Evolutionary conservation across 2,113 vertebrate genomes (phyloP), one percentile per base, ranked within the genome.

Genomic region (Actinemys pallida): DNA sequence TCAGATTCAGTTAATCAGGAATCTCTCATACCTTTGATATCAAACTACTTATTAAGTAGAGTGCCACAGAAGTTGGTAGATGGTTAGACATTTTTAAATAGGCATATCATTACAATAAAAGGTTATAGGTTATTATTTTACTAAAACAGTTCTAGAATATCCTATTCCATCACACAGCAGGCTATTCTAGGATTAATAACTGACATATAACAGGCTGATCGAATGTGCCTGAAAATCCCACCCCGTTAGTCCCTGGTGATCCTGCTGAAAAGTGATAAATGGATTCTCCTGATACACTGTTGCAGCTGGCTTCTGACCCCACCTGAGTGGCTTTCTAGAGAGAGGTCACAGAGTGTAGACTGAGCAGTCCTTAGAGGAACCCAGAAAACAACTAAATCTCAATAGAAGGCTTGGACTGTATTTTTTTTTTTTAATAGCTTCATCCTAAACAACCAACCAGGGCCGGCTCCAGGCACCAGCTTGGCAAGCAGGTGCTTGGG

Each of bases 81-180:
- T 81, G 92, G 72, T 90, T 83, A 81, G 56, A 88, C 56, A 86
- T 83, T 91, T 91, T 90, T 45, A 76, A 88, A 86, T 1, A 88
- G 1, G 11, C 94, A 53, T 3, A 78, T 20, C 29, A 86, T 17
- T 35, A 83, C 13, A 0, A 92, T 54, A 86, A 96, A 69, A 95
- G 19, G 52, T 59, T 93, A 19, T 42, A 78, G 16, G 72, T 24
- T 50, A 65, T 47, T 59, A 45, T 22, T 96, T 90, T 62, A 83
- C 81, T 75, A 91, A 81, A n/a, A 82, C 0, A 80, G 53, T 83
- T 89, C 65, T 53, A 93, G 12, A 14, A 50, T 83, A 45, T 83
- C 35, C 75, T 9, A 22, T 17, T 24, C 24, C 20, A 62, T 49
- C 62, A 0, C 49, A 80, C 69, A 88, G 62, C 8, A 84, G 4